These are phyloP conservation scores for Graptemys geographica DNA, from an alignment of 2,797 vertebrate species.

Conservation along the genomic window DNA sequence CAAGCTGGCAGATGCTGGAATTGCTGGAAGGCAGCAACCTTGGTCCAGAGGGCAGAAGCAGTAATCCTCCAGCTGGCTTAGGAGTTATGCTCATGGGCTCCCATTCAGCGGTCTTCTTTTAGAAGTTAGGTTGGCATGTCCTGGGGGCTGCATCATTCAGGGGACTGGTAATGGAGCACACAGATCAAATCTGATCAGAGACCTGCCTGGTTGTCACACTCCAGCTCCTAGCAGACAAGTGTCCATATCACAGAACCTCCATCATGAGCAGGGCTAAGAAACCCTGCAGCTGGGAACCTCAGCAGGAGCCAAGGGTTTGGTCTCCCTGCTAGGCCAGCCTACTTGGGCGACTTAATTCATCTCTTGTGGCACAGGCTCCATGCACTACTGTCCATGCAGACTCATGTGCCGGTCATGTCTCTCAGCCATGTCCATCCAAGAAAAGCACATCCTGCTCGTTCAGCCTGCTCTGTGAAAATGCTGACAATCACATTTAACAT, in stretches of 20 bases:
- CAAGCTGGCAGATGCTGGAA: neutral
- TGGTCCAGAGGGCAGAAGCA: neutral
- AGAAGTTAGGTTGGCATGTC: neutral
- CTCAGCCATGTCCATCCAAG: neutral
- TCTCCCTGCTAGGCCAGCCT: neutral
- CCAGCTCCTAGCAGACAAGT: neutral
- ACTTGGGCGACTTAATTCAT: neutral
- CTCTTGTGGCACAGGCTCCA: neutral
- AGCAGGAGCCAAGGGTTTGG: too few relatives aligned
- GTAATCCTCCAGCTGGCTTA: neutral
- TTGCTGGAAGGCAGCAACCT: rapidly evolving
- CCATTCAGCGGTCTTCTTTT: neutral
- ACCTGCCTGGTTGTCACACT: neutral
- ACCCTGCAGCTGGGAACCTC: neutral
- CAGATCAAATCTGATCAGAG: neutral
- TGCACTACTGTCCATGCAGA: neutral
- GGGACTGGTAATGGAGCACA: neutral
- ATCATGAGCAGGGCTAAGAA: neutral
- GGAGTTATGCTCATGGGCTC: neutral
- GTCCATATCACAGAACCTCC: neutral
- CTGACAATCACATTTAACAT: neutral
- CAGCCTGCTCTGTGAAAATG: neutral
- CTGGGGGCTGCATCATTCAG: neutral
- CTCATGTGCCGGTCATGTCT: neutral
- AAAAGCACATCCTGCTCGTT: neutral